These are phyloP conservation scores for Pachycephus smyrnensis DNA, from an alignment of 2,888 invertebrate genomes.

Conservation along the genomic window DNA sequence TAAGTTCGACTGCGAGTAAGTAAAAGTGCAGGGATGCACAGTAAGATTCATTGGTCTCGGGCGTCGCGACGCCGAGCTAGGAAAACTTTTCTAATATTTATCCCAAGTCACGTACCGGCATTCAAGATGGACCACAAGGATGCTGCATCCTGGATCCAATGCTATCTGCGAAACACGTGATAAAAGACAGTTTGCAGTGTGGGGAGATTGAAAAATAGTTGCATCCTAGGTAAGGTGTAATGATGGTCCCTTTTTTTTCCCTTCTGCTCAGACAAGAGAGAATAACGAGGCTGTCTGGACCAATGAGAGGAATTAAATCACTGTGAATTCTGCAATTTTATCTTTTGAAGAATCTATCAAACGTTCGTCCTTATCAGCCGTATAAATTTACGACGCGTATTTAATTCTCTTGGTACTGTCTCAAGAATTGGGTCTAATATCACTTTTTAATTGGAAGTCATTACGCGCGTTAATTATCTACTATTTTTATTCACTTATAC, in stretches of 20 bases:
- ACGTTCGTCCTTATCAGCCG: constrained; percentile 5
- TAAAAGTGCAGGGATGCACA: not conserved
- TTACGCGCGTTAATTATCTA: too few relatives aligned
- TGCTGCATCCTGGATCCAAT: not conserved
- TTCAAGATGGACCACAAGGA: not conserved
- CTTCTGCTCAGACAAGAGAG: constrained; percentile 45
- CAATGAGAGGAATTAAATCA: constrained; percentile 49
- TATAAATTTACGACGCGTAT: too few relatives aligned
- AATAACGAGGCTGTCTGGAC: constrained; percentile 51
- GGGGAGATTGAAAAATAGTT: constrained; percentile 40
- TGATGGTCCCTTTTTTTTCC: not conserved
- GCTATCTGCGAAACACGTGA: not conserved
- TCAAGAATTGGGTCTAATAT: constrained; percentile 5
- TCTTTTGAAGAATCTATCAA: constrained; percentile 1
- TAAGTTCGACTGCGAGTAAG: not conserved
- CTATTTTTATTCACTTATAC: not conserved
- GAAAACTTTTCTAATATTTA: not conserved
- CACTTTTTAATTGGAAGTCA: not conserved
- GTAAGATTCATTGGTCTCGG: not conserved
- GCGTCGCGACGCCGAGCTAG: not conserved
- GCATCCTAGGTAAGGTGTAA: not conserved
- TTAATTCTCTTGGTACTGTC: not conserved
- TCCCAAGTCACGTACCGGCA: not conserved
- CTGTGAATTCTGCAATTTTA: constrained; percentile 41
- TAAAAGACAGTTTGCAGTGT: not conserved